Base-by-base conservation (phyloP, 1,140 invertebrate species). In the Neotoxoptera formosana region DNA sequence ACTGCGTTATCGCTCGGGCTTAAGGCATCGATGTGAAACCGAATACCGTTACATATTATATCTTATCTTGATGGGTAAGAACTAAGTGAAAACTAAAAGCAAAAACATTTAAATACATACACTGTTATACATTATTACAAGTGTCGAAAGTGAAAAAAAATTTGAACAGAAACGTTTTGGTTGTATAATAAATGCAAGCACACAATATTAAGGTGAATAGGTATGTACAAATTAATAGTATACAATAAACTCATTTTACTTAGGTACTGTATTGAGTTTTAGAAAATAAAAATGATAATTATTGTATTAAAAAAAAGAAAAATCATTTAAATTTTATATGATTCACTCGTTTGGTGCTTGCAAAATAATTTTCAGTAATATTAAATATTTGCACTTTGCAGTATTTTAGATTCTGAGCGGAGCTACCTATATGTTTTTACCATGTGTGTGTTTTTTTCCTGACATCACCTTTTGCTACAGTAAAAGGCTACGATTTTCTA, bases 11-110 rank as follows among this genome's bases (percentile, higher is more conserved):
- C 60, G 30, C 3, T 67, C 11, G 56, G 30, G 30, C 30, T 76
- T 0, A 20, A 76, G 60, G 60, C 60, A 76, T n/a, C 60, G 60
- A 76, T 14, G 60, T 76, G 60, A 76, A 76, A 76, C 60, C 60
- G 60, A 76, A 76, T 76, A 76, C n/a, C 60, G 60, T 76, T 76
- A n/a, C 60, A 76, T 76, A 41, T n/a, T n/a, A n/a, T 41, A n/a
- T 76, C 60, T 76, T 76, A 76, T 76, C 60, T 76, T n/a, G 60
- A 76, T 67, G 11, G 2, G 60, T n/a, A 67, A 76, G 60, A n/a
- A 76, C n/a, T n/a, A 76, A 76, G 60, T 76, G 60, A 76, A 76
- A 76, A 76, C 60, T 76, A 76, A 76, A 76, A 76, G 60, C 60
- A 76, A 76, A 6, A 76, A 17, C 60, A n/a, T 76, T 76, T 76